Evolutionary conservation across 2,888 invertebrate genomes (phyloP).

Genomic region (Ormia ochracea): DNA sequence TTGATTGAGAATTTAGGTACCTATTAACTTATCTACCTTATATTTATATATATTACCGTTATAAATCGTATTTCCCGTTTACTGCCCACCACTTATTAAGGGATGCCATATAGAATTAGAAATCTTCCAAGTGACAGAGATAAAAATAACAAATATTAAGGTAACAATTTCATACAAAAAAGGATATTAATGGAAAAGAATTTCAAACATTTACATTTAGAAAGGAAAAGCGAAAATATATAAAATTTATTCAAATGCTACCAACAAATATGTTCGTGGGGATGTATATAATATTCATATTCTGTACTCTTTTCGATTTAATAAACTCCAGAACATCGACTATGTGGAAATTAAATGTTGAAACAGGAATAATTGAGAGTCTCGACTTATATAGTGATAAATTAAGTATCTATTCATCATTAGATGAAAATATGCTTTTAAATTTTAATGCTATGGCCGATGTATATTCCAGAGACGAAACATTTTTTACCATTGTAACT

Average conservation of each 20-base stretch:
- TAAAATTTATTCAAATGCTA: slow-evolving; percentile 10
- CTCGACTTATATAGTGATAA: neutral
- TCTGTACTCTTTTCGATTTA: slow-evolving; percentile 72
- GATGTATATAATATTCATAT: slow-evolving; percentile 66
- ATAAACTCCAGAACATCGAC: slow-evolving; percentile 90
- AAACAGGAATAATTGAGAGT: slow-evolving; percentile 84
- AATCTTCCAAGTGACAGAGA: slow-evolving; percentile 2
- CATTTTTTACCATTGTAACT: slow-evolving; percentile 86
- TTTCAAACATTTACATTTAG: neutral
- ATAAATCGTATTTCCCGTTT: neutral
- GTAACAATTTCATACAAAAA: slow-evolving; percentile 14
- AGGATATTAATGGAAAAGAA: slow-evolving; percentile 14
- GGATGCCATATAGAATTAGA: slow-evolving; percentile 19
- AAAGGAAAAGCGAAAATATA: neutral
- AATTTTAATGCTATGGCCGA: slow-evolving; percentile 56
- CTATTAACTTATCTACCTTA: too few relatives aligned
- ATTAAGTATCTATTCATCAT: neutral
- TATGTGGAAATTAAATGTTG: slow-evolving; percentile 88
- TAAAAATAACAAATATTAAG: slow-evolving; percentile 31
- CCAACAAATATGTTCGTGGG: slow-evolving; percentile 47
- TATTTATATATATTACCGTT: slow-evolving; percentile 1
- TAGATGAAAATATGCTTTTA: slow-evolving; percentile 35
- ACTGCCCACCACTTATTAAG: slow-evolving; percentile 3
- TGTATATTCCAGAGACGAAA: slow-evolving; percentile 79
- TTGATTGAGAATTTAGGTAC: too few relatives aligned